Conservation (phyloP, 2,888 invertebrate genomes). For the Drosophila anomelani region DNA sequence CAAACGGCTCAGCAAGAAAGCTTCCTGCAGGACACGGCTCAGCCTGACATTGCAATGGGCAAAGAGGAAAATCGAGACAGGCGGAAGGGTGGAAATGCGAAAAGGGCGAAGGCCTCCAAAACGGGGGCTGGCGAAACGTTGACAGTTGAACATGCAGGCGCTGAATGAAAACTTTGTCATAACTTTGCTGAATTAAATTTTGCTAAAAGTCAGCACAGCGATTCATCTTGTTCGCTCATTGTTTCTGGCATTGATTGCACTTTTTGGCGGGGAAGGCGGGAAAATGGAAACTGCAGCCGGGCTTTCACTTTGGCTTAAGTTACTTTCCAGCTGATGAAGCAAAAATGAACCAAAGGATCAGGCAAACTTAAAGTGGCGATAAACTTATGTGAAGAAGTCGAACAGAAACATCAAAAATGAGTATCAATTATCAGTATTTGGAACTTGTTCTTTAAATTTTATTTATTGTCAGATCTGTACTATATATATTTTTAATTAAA, state of each 20-base stretch:
- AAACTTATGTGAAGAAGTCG: constrained; percentile 10
- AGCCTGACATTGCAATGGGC: constrained; percentile 42
- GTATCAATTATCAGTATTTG: no score
- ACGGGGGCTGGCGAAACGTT: constrained; percentile 30
- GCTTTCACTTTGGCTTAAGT: constrained; percentile 23
- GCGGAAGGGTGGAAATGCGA: constrained; percentile 4
- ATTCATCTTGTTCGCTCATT: constrained; percentile 48
- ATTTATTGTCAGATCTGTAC: no score
- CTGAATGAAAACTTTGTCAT: constrained; percentile 74
- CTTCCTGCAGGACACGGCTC: constrained; percentile 49
- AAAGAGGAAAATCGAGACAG: constrained; percentile 2
- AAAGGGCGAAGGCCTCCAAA: background rate
- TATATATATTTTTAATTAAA: no score
- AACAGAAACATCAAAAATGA: background rate
- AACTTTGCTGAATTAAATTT: constrained; percentile 77
- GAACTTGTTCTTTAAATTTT: no score
- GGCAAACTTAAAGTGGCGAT: constrained; percentile 13
- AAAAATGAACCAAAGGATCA: constrained; percentile 15
- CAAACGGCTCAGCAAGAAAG: constrained; percentile 67
- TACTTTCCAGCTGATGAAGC: constrained; percentile 37
- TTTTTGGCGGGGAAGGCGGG: constrained; percentile 11
- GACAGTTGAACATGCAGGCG: constrained; percentile 75
- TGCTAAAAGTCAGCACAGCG: constrained; percentile 65
- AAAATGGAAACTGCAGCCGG: constrained; percentile 5
- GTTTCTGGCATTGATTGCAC: constrained; percentile 50